Conservation (phyloP, 2,888 invertebrate genomes). For the Sminthurides aquaticus region DNA sequence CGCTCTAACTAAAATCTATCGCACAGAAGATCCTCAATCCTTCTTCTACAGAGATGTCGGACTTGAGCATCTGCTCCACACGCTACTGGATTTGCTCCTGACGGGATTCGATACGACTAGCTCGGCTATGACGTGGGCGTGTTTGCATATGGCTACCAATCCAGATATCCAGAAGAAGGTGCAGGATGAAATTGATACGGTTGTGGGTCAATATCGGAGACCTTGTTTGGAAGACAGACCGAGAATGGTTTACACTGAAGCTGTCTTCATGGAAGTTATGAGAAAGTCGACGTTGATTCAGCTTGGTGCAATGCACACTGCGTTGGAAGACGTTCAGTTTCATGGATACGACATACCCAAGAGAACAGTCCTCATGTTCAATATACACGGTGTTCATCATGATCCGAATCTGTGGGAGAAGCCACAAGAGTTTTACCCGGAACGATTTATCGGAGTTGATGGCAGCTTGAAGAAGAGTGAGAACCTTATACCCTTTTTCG, state of each 20-base stretch:
- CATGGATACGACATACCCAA: slow-evolving; percentile 34
- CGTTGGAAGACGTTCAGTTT: slow-evolving; percentile 32
- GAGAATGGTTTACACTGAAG: slow-evolving; percentile 32
- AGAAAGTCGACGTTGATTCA: slow-evolving; percentile 34
- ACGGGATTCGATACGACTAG: slow-evolving; percentile 26
- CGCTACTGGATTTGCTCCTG: slow-evolving; percentile 24
- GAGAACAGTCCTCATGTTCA: slow-evolving; percentile 35
- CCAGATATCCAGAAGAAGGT: slow-evolving; percentile 24
- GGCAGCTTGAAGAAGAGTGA: slow-evolving; percentile 40
- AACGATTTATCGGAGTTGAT: slow-evolving; percentile 29
- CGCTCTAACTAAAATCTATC: slow-evolving; percentile 40
- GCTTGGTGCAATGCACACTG: slow-evolving; percentile 32
- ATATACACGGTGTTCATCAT: slow-evolving; percentile 33
- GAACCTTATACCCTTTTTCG: slow-evolving; percentile 42
- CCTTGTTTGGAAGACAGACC: slow-evolving; percentile 18
- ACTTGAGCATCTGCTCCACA: slow-evolving; percentile 24
- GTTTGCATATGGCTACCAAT: slow-evolving; percentile 21
- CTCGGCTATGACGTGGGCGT: slow-evolving; percentile 23
- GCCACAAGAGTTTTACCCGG: slow-evolving; percentile 34
- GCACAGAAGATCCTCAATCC: slow-evolving; percentile 30
- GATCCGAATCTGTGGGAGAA: slow-evolving; percentile 32
- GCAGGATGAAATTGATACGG: slow-evolving; percentile 22
- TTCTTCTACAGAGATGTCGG: slow-evolving; percentile 35
- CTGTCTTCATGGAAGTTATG: slow-evolving; percentile 35
- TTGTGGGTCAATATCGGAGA: slow-evolving; percentile 4